Percentiles rank a stretch among this genome's conserved stretches.
These are phyloP conservation scores for Halcyon badia DNA, from an alignment of 2,797 vertebrate genomes.

Conservation along the genomic window DNA sequence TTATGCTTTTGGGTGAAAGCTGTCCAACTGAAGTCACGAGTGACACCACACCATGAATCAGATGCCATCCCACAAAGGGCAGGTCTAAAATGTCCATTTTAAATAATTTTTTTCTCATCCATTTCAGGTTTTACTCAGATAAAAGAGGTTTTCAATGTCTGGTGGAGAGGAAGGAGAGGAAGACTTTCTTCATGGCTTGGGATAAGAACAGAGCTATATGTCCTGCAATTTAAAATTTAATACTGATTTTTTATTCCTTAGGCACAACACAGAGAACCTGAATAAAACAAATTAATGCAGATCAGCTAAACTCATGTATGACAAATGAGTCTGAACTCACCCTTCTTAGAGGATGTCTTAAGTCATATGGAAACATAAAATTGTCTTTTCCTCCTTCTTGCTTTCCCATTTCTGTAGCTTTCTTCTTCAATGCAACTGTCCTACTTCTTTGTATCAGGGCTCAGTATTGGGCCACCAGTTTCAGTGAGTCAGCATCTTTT, in stretches of 20 bases:
- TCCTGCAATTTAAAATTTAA: neutral
- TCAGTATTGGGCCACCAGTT: neutral
- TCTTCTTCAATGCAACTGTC: neutral
- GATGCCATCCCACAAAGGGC: neutral
- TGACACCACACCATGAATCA: neutral
- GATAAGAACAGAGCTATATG: neutral
- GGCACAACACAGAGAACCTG: neutral
- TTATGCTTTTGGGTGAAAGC: neutral
- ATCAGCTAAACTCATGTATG: neutral
- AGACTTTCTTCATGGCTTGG: neutral
- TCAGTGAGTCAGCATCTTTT: slow-evolving; percentile 58
- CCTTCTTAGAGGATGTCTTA: neutral
- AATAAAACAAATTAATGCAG: neutral
- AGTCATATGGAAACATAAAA: neutral
- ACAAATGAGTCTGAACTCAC: neutral
- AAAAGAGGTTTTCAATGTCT: neutral
- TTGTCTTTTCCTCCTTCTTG: neutral
- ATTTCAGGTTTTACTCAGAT: neutral
- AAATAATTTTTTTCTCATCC: neutral
- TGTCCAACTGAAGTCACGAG: fast-evolving
- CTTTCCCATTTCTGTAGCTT: neutral
- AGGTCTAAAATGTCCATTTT: neutral
- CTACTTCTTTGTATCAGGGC: neutral
- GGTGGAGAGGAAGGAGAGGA: neutral
- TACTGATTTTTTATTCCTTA: neutral